phyloP scores from a whole-genome alignment of 2,888 invertebrate genomes.

The Ochropacha duplaris region DNA sequence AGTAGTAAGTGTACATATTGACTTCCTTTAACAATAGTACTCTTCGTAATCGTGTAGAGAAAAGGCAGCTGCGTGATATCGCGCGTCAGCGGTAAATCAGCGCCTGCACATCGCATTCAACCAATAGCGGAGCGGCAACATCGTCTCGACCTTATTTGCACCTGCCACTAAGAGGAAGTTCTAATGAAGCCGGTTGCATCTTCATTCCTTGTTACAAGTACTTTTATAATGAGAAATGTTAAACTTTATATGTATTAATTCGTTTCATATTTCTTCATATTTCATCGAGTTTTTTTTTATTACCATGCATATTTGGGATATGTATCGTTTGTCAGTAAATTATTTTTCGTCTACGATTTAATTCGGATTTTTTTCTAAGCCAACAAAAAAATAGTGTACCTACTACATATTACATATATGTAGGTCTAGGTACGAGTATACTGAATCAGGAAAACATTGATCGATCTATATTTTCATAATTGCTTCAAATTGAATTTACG shows the following conservation, averaged over 20 bases:
- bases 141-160: constrained; percentile 53
- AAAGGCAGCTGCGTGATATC: constrained; percentile 60
- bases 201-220: constrained; percentile 8
- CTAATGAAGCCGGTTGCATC: constrained; percentile 52
- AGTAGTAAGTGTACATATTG: constrained; percentile 55
- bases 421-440: too few relatives aligned
- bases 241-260: not conserved
- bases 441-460: not conserved
- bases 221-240: not conserved
- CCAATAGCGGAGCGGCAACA: constrained; percentile 50
- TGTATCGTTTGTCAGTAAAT: not conserved
- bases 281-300: not conserved
- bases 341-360: too few relatives aligned
- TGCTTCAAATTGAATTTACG: not conserved
- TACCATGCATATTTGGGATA: not conserved
- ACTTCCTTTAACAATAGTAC: constrained; percentile 54
- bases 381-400: too few relatives aligned
- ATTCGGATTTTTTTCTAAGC: too few relatives aligned
- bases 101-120: constrained; percentile 54
- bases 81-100: constrained; percentile 54
- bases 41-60: constrained; percentile 27
- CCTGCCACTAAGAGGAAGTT: constrained; percentile 72
- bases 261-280: not conserved
- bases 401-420: too few relatives aligned
- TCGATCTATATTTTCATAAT: not conserved